Percentiles rank a stretch among this genome's conserved stretches.
Evolutionary conservation across 2,113 vertebrate species (phyloP).

Genomic region (Poicephalus gulielmi): DNA sequence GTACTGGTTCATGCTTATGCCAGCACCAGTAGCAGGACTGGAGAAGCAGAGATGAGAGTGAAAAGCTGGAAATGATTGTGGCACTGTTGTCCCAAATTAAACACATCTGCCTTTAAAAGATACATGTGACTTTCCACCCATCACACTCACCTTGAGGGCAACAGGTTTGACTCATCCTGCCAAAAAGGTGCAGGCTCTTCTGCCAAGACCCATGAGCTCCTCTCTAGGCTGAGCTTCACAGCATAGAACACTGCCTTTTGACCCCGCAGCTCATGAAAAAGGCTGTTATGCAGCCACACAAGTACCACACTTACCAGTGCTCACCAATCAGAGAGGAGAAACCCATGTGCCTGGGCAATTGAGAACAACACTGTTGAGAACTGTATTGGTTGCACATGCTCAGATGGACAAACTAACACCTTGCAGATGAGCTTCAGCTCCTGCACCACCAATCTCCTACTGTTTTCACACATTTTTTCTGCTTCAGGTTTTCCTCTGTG

Average conservation of each 20-base stretch:
- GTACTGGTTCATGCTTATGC: not conserved
- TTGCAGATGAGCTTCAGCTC: not conserved
- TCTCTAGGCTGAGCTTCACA: not conserved
- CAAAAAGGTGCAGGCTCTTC: not conserved
- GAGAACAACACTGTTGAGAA: not conserved
- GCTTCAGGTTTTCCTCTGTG: not conserved
- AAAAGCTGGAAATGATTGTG: not conserved
- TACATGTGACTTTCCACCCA: no score
- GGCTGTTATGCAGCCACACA: fast-evolving
- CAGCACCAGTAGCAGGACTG: not conserved
- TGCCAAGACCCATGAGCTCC: not conserved
- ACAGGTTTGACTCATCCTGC: not conserved
- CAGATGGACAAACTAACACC: not conserved
- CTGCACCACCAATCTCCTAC: not conserved
- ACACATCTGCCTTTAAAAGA: not conserved
- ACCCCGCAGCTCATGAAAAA: not conserved
- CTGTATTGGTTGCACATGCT: not conserved
- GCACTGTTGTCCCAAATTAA: not conserved
- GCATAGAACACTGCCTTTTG: not conserved
- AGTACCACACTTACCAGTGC: not conserved
- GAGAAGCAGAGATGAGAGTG: not conserved
- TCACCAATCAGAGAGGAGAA: not conserved
- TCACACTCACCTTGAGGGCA: not conserved
- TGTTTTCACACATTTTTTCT: not conserved
- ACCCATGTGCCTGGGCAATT: not conserved